A percentile compares a stretch with the other conserved stretches of the same genome.
These are phyloP conservation scores for Drosophila mojavensis DNA, from an alignment of 1,140 invertebrate species.

Conservation along the genomic window DNA sequence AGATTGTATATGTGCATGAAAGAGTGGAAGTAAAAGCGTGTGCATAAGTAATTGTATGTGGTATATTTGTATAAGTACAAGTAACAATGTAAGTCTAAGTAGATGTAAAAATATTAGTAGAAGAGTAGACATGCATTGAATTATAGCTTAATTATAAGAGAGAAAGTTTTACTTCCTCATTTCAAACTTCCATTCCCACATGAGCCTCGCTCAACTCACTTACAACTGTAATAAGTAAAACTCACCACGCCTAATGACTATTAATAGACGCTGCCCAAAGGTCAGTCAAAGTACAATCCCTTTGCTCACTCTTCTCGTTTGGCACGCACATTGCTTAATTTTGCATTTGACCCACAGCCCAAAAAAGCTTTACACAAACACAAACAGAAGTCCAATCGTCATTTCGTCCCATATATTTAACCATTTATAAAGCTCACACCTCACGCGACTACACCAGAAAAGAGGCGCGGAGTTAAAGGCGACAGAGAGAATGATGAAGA, in stretches of 20 bases:
- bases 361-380: conserved; percentile 47
- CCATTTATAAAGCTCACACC: conserved; percentile 57
- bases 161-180: too few species aligned
- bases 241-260: conserved; percentile 32
- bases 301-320: background rate
- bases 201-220: background rate
- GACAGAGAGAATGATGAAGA: too few species aligned
- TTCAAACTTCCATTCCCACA: background rate
- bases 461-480: conserved; percentile 3
- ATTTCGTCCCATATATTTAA: conserved; percentile 47
- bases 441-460: conserved; percentile 46
- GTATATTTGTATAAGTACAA: too few species aligned
- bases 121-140: too few species aligned
- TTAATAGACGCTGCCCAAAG: conserved; percentile 31
- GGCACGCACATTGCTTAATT: conserved; percentile 8
- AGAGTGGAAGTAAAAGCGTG: too few species aligned
- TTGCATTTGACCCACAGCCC: conserved; percentile 47
- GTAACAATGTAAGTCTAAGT: too few species aligned
- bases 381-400: conserved; percentile 25
- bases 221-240: conserved; percentile 10
- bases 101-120: too few species aligned
- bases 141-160: too few species aligned
- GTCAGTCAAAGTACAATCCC: conserved; percentile 17
- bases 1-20: background rate
- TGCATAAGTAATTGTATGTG: too few species aligned